Evolutionary conservation across 2,797 vertebrate species (phyloP).

Genomic region (Hirundo rustica): DNA sequence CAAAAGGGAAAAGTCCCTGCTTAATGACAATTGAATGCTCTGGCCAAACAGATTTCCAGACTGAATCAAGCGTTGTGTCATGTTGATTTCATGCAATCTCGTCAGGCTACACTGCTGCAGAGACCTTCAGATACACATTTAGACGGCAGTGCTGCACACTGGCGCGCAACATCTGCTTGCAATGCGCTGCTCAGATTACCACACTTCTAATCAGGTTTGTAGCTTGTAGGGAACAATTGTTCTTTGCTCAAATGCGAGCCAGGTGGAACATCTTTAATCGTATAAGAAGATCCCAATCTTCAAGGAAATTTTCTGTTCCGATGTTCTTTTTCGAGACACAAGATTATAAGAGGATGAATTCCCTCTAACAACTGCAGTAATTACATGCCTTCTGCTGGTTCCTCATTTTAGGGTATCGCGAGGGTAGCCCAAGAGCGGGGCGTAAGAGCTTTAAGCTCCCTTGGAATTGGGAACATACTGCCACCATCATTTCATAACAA

Average conservation of each 20-base stretch:
- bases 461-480: slow-evolving; percentile 79
- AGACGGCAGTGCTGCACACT: slow-evolving; percentile 1
- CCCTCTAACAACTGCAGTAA: slow-evolving; percentile 72
- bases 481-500: slow-evolving; percentile 70
- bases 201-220: slow-evolving; percentile 74
- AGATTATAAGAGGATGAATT: slow-evolving; percentile 77
- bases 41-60: neutral
- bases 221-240: slow-evolving; percentile 60
- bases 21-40: neutral
- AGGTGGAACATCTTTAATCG: slow-evolving; percentile 80
- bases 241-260: slow-evolving; percentile 51
- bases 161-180: slow-evolving; percentile 60
- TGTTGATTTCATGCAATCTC: neutral
- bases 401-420: neutral
- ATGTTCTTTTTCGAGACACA: slow-evolving; percentile 79
- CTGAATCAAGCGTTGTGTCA: neutral
- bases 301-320: slow-evolving; percentile 72
- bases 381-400: slow-evolving; percentile 76
- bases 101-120: neutral
- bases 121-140: neutral
- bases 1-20: neutral
- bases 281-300: slow-evolving; percentile 75
- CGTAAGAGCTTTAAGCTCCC: slow-evolving; percentile 53
- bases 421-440: neutral
- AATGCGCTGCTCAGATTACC: slow-evolving; percentile 61